Percentiles rank a stretch among this genome's conserved stretches.
These are phyloP conservation scores for Urocitellus parryii DNA, from an alignment of 2,113 vertebrate species.

Conservation along the genomic window DNA sequence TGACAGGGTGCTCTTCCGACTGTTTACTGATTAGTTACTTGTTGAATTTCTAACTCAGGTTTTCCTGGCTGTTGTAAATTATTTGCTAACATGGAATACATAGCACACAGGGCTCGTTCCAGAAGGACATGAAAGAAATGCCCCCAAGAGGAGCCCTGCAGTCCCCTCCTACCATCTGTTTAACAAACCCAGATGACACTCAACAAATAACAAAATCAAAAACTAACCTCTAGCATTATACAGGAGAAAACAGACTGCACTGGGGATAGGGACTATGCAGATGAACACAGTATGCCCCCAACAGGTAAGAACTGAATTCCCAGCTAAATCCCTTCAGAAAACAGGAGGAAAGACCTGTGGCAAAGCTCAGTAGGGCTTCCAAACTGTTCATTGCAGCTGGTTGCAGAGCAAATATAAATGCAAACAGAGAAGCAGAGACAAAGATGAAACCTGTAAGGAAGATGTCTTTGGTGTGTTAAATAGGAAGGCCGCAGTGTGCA, in stretches of 20 bases:
- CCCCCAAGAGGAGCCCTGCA: neutral
- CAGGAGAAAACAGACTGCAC: neutral
- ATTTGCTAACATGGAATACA: neutral
- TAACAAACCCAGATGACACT: neutral
- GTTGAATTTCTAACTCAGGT: neutral
- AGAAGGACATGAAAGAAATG: conserved; percentile 33
- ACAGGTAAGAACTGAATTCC: neutral
- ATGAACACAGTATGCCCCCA: neutral
- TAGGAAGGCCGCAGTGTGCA: neutral
- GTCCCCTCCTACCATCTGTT: neutral
- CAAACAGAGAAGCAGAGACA: neutral
- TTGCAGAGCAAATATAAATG: neutral
- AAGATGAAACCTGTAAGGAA: neutral
- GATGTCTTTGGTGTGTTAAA: neutral
- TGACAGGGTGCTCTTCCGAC: neutral
- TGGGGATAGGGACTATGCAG: neutral
- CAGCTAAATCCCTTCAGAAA: neutral
- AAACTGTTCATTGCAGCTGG: neutral
- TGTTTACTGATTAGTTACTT: neutral
- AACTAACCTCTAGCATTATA: neutral
- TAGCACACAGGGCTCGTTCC: neutral
- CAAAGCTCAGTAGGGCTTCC: neutral
- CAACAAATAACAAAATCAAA: conserved; percentile 50
- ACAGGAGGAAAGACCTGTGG: neutral
- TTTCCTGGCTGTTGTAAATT: neutral